A percentile compares a stretch with the other conserved stretches of the same genome.
phyloP scores from a whole-genome alignment of 2,888 invertebrate species.

The Drosophila helvetica region DNA sequence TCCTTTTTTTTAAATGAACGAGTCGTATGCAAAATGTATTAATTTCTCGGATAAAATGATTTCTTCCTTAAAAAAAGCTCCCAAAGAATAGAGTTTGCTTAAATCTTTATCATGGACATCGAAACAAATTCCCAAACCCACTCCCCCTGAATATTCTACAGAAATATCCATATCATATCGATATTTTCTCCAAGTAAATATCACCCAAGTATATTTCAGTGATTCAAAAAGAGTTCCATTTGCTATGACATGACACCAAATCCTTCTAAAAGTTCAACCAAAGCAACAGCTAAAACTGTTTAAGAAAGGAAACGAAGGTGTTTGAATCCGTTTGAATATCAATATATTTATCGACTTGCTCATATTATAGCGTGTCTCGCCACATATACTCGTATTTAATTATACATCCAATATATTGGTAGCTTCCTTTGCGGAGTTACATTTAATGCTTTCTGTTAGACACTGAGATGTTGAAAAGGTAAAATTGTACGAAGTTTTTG shows the following conservation, averaged over 20 bases:
- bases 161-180: neutral
- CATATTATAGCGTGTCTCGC: constrained; percentile 41
- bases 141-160: too few species aligned
- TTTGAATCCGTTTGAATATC: constrained; percentile 61
- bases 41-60: too few species aligned
- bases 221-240: neutral
- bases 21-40: too few species aligned
- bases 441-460: constrained; percentile 66
- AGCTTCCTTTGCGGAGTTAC: constrained; percentile 35
- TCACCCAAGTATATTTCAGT: neutral
- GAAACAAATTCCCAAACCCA: too few species aligned
- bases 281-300: constrained; percentile 28
- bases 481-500: constrained; percentile 72
- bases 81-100: too few species aligned
- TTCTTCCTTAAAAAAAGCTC: too few species aligned
- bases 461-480: constrained; percentile 81
- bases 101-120: too few species aligned
- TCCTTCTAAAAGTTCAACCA: neutral
- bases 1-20: too few species aligned
- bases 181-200: neutral
- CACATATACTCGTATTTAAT: constrained; percentile 50
- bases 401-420: constrained; percentile 48
- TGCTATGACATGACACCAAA: too few species aligned
- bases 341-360: constrained; percentile 70
- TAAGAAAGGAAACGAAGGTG: constrained; percentile 23